Base-by-base conservation (phyloP, 2,888 invertebrate species). In the Harpalus rubripes region DNA sequence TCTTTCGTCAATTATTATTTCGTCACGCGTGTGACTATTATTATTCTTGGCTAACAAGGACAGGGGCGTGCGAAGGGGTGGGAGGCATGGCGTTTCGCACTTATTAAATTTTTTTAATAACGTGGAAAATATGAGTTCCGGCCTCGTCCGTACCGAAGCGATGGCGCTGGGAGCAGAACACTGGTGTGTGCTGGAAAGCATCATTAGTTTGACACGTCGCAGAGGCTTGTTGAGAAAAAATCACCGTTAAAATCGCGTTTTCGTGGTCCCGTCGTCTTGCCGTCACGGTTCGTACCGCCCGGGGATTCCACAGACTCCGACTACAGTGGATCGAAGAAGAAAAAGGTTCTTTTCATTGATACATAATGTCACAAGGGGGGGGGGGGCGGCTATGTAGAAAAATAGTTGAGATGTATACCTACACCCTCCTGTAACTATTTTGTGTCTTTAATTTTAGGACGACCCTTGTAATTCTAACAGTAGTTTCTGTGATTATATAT, bases 151-250 rank as follows among this genome's bases (percentile, higher is more conserved):
- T 41, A 15, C 26, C 78, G 78, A 2, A 56, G 78, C 78, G 58
- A 58, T 44, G 52, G 56, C 56, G 52, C 56, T 76, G 7, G 18
- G 39, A 78, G 61, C 41, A 32, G 58, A 58, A 6, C 41, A 41
- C 41, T 22, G 78, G 58, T 78, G 56, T 56, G 88, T 88, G 88
- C 87, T 86, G 85, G 86, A 87, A 88, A 88, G 88, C 89, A 89
- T 89, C 90, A 89, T 90, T 90, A 90, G 89, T 88, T 88, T 90
- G 89, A 89, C 89, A 88, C 88, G 89, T 89, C 88, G 88, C 88
- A 88, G 87, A 87, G 87, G 87, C 88, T 86, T 80, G 80, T 80
- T 61, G 85, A 83, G 86, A 87, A 87, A 88, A 88, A 88, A 88
- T 88, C 88, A 87, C 87, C 88, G 88, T 88, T 88, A 88, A 88